Base-by-base conservation (phyloP, 2,888 invertebrate genomes). In the Aphrophora alni region DNA sequence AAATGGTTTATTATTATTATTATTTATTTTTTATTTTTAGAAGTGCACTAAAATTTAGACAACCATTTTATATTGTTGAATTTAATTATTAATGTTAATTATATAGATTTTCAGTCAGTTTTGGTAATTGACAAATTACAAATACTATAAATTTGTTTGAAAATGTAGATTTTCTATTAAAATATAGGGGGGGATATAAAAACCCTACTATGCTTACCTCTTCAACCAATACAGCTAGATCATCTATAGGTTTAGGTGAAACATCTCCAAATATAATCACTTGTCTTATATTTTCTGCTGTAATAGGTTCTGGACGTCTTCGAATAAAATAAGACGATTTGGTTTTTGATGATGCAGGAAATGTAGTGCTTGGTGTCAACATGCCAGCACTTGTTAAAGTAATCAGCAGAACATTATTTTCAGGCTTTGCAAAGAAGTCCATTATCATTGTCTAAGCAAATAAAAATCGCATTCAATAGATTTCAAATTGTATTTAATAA, bases 311-410 rank as follows among this genome's bases (percentile, higher is more conserved):
- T 8, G 91, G 90, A 4, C 88, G 86, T 83, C 91, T 93, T 85
- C 95, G 93, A 38, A 96, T 90, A 87, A 97, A 97, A 87, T 96
- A 98, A 0, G 92, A 90, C 77, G 92, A 90, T 89, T 95, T 96
- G 14, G 91, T 90, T 85, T 91, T 92, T 33, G 91, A 89, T 69
- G 90, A 88, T 0, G 90, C 85, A 0, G 93, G 93, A 85, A 94
- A 95, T 8, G 89, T 89, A 12, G 90, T 89, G 0, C 92, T 87
- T 0, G 95, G 94, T 1, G 91, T 89, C n/a, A 97, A 88, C 82
- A 91, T 84, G 0, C 94, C 93, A 0, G 91, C 90, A 0, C 91
- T 85, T 81, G 91, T 92, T 84, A 94, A 86, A 73, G 92, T 91
- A 83, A 95, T 90, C 78, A 93, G 89, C 17, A 95, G 86, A 85